A percentile compares a stretch with the other conserved stretches of the same genome.
phyloP scores from a whole-genome alignment of 2,797 vertebrate species.

The Sciurus carolinensis region DNA sequence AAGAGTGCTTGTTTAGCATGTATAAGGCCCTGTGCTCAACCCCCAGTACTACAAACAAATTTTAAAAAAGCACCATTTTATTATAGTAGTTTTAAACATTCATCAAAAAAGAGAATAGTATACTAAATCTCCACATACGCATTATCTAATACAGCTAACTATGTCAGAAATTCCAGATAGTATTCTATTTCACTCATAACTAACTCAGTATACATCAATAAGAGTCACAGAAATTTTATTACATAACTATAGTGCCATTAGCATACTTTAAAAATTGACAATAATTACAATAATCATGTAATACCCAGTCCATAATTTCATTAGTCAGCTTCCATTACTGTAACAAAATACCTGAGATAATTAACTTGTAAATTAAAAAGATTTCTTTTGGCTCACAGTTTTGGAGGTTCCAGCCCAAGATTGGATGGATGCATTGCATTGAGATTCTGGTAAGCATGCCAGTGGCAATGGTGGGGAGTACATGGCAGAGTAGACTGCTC shows the following conservation, averaged over 20 bases:
- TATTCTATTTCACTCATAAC: slow-evolving; percentile 11
- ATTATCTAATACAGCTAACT: not conserved
- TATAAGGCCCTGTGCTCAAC: not conserved
- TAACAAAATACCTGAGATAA: not conserved
- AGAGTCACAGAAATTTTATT: slow-evolving; percentile 20
- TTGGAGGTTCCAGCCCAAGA: not conserved
- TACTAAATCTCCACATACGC: not conserved
- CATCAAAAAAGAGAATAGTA: not conserved
- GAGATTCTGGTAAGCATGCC: not conserved
- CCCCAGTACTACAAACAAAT: not conserved
- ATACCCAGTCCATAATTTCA: not conserved
- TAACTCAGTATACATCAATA: not conserved
- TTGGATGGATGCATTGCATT: too few relatives aligned
- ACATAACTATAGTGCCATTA: slow-evolving; percentile 22
- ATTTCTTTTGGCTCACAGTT: not conserved
- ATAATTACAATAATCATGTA: slow-evolving; percentile 5
- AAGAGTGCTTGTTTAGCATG: not conserved
- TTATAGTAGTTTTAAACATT: not conserved
- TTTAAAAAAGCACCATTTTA: not conserved
- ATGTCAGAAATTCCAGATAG: not conserved
- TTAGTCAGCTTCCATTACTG: not conserved
- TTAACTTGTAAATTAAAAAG: not conserved
- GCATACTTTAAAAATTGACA: slow-evolving; percentile 34
- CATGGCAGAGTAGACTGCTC: not conserved
- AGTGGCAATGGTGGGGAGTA: not conserved